Evolutionary conservation across 1,140 invertebrate species (phyloP), one percentile per base, ranked within the genome.

Genomic region (Brachionus koreanus): DNA sequence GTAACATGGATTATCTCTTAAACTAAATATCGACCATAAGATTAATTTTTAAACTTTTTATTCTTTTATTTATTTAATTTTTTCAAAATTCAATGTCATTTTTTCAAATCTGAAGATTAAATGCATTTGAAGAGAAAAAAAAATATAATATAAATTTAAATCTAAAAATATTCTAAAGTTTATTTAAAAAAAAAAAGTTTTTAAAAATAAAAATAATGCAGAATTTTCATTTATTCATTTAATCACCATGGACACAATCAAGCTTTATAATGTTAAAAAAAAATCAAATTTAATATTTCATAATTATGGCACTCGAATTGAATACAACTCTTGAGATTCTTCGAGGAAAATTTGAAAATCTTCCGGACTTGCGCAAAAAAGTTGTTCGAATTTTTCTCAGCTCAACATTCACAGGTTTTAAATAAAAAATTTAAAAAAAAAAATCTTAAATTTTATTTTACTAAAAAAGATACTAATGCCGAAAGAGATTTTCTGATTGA

Each of bases 401-500:
- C 6, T 63, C 52, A 25, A 81, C 76, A 63, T 81, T 81, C n/a
- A 63, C 76, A 63, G 76, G 76, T 81, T 37, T n/a, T 52, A 2
- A 10, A 39, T 25, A 37, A 12, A 25, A 42, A 42, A 42, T 19
- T 67, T 67, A 25, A 79, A 12, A 13, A 43, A 79, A 39, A 39
- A 23, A 39, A 39, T 39, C 6, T n/a, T n/a, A 79, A 61, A 61
- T n/a, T 52, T 5, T 25, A 52, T 23, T 37, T 77, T 2, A 29
- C 29, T 23, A 10, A 46, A 42, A 12, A n/a, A 81, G 76, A 81
- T 35, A 81, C 85, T 0, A 74, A 84, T 39, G 84, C 85, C 7
- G 87, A 87, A 61, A 81, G 86, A 39, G 85, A 86, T 74, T 82
- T 81, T 7, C 84, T 87, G n/a, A 83, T 86, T 13, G 83, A 85